Evolutionary conservation across 1,140 invertebrate genomes (phyloP), one percentile per base, ranked within the genome.

Genomic region (Orchesella cincta): DNA sequence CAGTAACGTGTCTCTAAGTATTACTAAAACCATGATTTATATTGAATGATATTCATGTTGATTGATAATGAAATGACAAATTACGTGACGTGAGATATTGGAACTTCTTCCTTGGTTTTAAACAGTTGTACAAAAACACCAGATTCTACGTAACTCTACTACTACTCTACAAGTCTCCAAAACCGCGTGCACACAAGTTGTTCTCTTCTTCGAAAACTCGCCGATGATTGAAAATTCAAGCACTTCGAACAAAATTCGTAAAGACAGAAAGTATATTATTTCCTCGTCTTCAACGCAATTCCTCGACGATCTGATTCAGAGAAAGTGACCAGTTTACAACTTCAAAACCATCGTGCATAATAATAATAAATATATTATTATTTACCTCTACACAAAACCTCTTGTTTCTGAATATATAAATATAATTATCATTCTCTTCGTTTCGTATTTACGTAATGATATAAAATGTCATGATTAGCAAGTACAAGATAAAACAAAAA

Each of bases 101-200:
- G 26, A 33, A 67, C 62, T 46, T 46, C 39, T 29, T 16, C 62
- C 54, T 57, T 57, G 54, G 26, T 67, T 67, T 67, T 67, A 67
- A 67, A 67, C 62, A 67, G 62, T 67, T 67, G 62, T 67, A 67
- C 62, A 67, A 29, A 67, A 29, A 33, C 62, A 67, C 33, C 62
- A 67, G 31, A 31, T 67, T 67, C 23, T 31, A 14, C 62, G 62
- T 31, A 26, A 57, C 14, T 57, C 62, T 33, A 57, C 52, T 14
- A 16, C 54, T 57, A n/a, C 62, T 33, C 62, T 67, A 31, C 62
- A n/a, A 3, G 28, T 67, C 62, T 67, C 26, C 54, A 26, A n/a
- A 46, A 14, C 54, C 62, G 62, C 62, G 62, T 67, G 62, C n/a
- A 67, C 62, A 67, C n/a, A n/a, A n/a, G 52, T 57, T 57, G 52